These are phyloP conservation scores for Chrysolina oricalcia DNA, from an alignment of 2,888 invertebrate genomes.

Conservation along the genomic window DNA sequence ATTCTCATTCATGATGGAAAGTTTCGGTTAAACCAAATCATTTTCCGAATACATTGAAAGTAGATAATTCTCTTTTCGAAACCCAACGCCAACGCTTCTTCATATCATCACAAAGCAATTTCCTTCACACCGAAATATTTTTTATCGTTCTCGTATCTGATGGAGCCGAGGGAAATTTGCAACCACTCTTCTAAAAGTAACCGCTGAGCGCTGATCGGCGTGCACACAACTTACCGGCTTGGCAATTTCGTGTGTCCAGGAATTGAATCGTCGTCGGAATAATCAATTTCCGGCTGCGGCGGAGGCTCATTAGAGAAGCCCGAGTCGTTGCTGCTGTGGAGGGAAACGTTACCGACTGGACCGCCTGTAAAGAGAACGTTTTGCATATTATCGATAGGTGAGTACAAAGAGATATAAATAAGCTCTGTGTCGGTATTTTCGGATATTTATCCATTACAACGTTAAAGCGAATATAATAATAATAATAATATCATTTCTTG, in stretches of 20 bases:
- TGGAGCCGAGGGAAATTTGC: conserved; percentile 35
- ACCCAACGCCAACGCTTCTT: background rate
- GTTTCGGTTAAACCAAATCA: background rate
- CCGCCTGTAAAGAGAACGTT: conserved; percentile 57
- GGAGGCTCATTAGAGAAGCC: conserved; percentile 92
- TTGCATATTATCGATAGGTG: background rate
- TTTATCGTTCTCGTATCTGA: background rate
- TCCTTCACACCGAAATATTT: background rate
- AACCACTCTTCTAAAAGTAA: conserved; percentile 25
- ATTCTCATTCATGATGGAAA: too few species aligned
- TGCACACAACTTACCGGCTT: conserved; percentile 71
- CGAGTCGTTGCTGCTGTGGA: conserved; percentile 93
- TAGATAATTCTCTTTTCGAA: background rate
- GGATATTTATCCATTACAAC: too few species aligned
- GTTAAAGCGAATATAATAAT: too few species aligned
- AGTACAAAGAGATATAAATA: too few species aligned
- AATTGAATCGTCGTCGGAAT: conserved; percentile 90
- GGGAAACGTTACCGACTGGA: conserved; percentile 81
- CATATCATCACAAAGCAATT: background rate
- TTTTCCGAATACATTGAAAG: too few species aligned
- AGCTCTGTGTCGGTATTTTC: background rate
- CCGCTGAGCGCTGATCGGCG: conserved; percentile 25
- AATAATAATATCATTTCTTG: too few species aligned
- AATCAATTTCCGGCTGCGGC: conserved; percentile 92
- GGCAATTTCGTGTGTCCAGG: conserved; percentile 76